Conservation (phyloP, 2,797 vertebrate genomes). For the Xenopus petersii region DNA sequence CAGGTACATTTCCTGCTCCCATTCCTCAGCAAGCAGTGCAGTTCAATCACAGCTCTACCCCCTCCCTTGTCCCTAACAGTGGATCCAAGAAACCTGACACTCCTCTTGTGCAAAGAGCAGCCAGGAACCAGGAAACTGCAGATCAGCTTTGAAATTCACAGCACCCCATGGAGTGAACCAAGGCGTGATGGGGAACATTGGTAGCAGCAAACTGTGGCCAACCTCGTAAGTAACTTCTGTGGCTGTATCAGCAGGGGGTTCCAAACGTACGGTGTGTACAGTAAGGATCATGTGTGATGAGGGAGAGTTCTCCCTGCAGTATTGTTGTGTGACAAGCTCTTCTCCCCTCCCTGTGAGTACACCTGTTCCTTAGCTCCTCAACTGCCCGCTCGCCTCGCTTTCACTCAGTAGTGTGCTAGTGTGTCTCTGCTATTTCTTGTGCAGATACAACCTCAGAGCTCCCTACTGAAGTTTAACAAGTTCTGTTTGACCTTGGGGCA, state of each 20-base stretch:
- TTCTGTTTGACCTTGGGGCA: no score
- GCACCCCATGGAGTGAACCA: slow-evolving; percentile 26
- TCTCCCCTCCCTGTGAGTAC: no score
- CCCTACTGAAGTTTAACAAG: no score
- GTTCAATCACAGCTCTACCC: not conserved
- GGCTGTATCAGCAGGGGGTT: no score
- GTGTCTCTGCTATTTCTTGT: not conserved
- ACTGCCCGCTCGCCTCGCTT: not conserved
- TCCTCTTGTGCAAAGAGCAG: slow-evolving; percentile 12
- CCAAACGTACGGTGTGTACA: not conserved
- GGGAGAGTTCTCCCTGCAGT: no score
- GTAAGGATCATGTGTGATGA: no score
- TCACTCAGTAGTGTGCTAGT: not conserved
- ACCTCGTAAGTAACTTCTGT: slow-evolving; percentile 15
- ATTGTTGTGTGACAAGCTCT: no score
- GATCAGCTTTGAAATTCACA: not conserved
- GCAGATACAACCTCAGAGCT: no score
- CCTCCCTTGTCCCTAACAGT: not conserved
- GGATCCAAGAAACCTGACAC: slow-evolving; percentile 9
- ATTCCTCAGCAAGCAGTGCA: not conserved
- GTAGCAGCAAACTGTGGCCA: slow-evolving; percentile 6
- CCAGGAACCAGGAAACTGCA: slow-evolving; percentile 34
- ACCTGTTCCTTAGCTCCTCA: no score
- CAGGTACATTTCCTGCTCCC: not conserved
- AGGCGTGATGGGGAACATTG: slow-evolving; percentile 29